Evolutionary conservation across 2,797 vertebrate genomes (phyloP), one percentile per base, ranked within the genome.

Genomic region (Aplochiton taeniatus): DNA sequence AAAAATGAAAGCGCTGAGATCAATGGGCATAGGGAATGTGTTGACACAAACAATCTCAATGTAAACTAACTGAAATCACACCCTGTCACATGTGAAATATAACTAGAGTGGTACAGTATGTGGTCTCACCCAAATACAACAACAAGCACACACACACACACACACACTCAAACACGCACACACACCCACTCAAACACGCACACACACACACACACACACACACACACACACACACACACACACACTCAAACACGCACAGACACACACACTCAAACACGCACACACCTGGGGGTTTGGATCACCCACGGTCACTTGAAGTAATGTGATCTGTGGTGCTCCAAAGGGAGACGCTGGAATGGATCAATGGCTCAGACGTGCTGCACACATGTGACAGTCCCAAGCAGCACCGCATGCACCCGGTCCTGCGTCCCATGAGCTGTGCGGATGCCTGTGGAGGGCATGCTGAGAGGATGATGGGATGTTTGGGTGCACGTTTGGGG

Each of bases 401-500:
- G 31, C 63, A 55, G 78, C 67, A 11, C 74, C 66, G 43, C 65
- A 74, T 73, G 73, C 44, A 58, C 74, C 72, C 56, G 63, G 52
- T 63, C 62, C 55, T 66, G 72, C 49, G 63, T 71, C 64, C 76
- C 78, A 70, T 76, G 73, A 67, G 10, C 56, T 75, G 74, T 69
- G 67, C 70, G 80, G 83, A 79, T 84, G 74, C 77, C 78, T 18
- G 67, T 68, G 73, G 76, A 78, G 77, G 80, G 75, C 80, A 51
- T 46, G 68, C 11, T 11, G 72, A 72, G 76, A 85, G 75, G 73
- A 59, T 77, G 64, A 86, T 84, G 68, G 66, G 73, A 77, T 83
- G 77, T 84, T 79, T 86, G 81, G 74, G 63, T 76, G 75, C 66
- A 78, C 67, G 70, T 76, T 83, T 82, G 63, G 72, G 58, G 59